Conservation (phyloP, 1,140 invertebrate genomes). For the Sarcophaga bullata region DNA sequence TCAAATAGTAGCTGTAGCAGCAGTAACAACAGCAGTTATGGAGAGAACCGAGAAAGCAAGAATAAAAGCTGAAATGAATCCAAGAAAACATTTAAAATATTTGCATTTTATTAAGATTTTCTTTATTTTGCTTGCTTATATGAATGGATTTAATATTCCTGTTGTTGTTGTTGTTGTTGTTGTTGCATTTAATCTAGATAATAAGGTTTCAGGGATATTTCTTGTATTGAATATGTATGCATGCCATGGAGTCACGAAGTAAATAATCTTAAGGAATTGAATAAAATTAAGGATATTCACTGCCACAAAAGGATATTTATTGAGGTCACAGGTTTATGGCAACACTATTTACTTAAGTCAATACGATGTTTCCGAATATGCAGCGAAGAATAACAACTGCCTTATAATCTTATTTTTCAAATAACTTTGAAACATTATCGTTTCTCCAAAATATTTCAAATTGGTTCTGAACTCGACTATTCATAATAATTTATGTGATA, state of each 20-base stretch:
- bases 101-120: slow-evolving; percentile 20
- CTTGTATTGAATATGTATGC: neutral
- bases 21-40: neutral
- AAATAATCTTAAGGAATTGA: neutral
- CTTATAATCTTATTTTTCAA: too few relatives aligned
- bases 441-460: too few relatives aligned
- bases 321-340: too few relatives aligned
- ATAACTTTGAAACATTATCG: too few relatives aligned
- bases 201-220: neutral
- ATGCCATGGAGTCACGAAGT: neutral
- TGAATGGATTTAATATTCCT: too few relatives aligned
- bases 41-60: neutral
- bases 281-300: neutral
- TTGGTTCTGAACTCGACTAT: too few relatives aligned
- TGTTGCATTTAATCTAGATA: neutral
- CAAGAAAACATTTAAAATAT: neutral
- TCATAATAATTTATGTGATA: too few relatives aligned
- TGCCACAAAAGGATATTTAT: too few relatives aligned
- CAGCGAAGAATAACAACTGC: too few relatives aligned
- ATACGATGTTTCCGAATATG: too few relatives aligned
- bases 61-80: neutral
- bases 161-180: too few relatives aligned
- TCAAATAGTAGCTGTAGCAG: neutral
- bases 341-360: too few relatives aligned
- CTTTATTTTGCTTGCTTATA: neutral